Evolutionary conservation across 2,888 invertebrate species (phyloP), one percentile per base, ranked within the genome.

Genomic region (Sipha maydis): DNA sequence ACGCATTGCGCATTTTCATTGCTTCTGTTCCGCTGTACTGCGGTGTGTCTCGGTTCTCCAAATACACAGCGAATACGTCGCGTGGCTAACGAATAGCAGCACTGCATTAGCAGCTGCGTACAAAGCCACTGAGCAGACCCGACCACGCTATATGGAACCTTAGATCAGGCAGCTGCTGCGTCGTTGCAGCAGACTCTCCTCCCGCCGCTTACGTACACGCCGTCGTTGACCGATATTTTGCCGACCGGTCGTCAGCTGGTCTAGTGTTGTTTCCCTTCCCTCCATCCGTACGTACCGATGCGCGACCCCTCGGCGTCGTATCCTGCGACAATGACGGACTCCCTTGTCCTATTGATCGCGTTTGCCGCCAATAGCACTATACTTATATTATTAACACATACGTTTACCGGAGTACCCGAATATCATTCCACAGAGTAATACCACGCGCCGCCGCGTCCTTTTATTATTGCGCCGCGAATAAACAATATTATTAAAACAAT

Each of bases 331-430:
- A 8, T 9, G 31, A 56, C 69, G 61, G 19, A 54, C 89, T 89
- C 79, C 77, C 89, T 80, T 31, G 85, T 86, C 79, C 54, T 86
- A 83, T 89, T 83, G 83, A 83, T 89, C 89, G 83, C 69, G 67
- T 89, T 89, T 77, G 61, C 89, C 89, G 84, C 89, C 84, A 83
- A 89, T 89, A 83, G 67, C 61, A 41, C 41, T 48, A 76, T 3
- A n/a, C 56, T 25, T 67, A 80, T 67, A 80, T 28, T 56, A 56
- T 56, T 19, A 56, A 9, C 61, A 61, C 25, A 83, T 56, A 31
- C 48, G 41, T 41, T 21, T 2, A 48, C 38, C 56, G 14, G 25
- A 31, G 54, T 31, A 34, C 34, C 31, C 54, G 73, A 41, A 41
- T 8, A 5, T 9, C n/a, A n/a, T 28, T 34, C 48, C 79, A 34